phyloP scores from a whole-genome alignment of 2,888 invertebrate genomes.

The Mesodorylaimus sp. region DNA sequence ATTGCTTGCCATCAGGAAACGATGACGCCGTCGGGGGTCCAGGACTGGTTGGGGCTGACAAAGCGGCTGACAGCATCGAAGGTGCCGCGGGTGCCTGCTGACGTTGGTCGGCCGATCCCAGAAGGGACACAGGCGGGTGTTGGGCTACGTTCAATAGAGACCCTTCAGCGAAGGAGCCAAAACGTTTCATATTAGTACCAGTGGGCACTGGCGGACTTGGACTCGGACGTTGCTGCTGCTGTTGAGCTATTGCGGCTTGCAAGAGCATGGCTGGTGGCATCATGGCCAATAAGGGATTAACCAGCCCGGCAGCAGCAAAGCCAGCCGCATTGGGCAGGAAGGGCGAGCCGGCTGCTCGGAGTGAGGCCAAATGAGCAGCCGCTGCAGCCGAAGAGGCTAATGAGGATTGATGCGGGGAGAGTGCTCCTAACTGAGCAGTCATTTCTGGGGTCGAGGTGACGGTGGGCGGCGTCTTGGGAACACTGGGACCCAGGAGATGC shows the following conservation, averaged over 20 bases:
- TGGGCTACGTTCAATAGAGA: too few relatives aligned
- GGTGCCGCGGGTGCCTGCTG: too few relatives aligned
- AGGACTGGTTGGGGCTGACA: too few relatives aligned
- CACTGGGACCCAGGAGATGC: not conserved
- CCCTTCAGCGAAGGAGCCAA: too few relatives aligned
- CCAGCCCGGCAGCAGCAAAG: not conserved
- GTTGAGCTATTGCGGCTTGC: constrained; percentile 36
- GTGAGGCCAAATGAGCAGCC: not conserved
- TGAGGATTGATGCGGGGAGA: too few relatives aligned
- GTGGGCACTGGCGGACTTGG: too few relatives aligned
- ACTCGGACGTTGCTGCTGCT: constrained; percentile 38
- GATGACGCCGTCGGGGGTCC: constrained; percentile 11
- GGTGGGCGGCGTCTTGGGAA: constrained; percentile 49
- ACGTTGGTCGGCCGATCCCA: too few relatives aligned
- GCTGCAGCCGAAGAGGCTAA: not conserved
- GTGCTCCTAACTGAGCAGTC: constrained; percentile 62
- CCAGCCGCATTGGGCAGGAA: not conserved
- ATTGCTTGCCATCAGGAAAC: constrained; percentile 10
- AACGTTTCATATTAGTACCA: too few relatives aligned
- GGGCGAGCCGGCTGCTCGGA: not conserved
- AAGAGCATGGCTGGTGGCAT: not conserved
- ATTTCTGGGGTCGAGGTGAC: constrained; percentile 57
- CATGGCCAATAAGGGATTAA: not conserved
- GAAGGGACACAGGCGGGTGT: too few relatives aligned
- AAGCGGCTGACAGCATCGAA: too few relatives aligned